These are phyloP conservation scores for Phasianus colchicus DNA, from an alignment of 2,113 vertebrate species.

Conservation along the genomic window DNA sequence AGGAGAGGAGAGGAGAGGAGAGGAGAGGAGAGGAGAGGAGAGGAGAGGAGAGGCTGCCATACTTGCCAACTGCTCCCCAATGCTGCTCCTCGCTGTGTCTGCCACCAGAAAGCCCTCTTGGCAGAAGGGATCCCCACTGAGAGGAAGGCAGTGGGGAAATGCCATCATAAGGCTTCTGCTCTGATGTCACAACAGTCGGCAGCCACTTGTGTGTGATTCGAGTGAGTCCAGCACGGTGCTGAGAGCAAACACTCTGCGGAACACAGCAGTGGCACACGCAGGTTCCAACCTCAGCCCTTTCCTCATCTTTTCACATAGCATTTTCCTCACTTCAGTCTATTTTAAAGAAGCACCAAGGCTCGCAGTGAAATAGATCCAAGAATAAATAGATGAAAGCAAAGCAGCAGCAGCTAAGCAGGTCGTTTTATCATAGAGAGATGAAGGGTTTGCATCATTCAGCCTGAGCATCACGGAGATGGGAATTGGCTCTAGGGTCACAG, in stretches of 20 bases:
- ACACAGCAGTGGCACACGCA: not conserved
- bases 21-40: not conserved
- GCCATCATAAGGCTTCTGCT: not conserved
- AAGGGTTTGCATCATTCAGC: no score
- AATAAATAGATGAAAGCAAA: not conserved
- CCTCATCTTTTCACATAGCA: not conserved
- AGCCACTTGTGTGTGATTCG: rapidly evolving
- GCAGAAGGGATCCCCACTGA: rapidly evolving
- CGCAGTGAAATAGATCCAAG: not conserved
- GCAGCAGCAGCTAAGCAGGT: not conserved
- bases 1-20: not conserved
- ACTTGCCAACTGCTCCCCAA: no score
- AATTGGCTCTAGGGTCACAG: no score
- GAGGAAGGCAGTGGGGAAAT: not conserved
- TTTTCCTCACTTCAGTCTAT: not conserved
- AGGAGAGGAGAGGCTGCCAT: not conserved
- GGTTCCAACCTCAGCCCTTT: not conserved
- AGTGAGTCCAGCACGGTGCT: rapidly evolving
- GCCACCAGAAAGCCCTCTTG: not conserved
- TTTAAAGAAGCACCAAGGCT: not conserved
- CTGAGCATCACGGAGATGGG: no score
- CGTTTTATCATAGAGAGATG: not conserved
- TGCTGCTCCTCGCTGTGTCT: rapidly evolving
- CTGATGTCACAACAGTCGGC: rapidly evolving
- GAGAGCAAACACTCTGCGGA: not conserved